Conservation (phyloP, 1,140 invertebrate genomes). For the Megathymus violae region DNA sequence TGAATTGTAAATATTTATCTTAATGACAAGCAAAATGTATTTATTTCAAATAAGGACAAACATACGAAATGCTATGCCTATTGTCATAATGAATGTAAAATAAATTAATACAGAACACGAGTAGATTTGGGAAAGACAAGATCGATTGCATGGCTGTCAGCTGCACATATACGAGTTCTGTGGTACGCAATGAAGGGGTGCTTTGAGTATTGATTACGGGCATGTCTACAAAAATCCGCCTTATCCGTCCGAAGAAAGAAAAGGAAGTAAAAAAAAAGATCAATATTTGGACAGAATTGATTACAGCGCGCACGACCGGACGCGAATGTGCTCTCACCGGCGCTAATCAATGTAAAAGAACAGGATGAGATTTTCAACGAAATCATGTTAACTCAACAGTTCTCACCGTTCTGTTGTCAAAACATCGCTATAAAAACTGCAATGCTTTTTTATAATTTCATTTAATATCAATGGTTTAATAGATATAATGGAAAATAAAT, state of each 20-base stretch:
- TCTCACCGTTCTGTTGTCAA: constrained; percentile 69
- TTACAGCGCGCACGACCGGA: constrained; percentile 67
- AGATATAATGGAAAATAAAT: constrained; percentile 73
- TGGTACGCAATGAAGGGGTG: constrained; percentile 50
- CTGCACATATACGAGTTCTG: constrained; percentile 42
- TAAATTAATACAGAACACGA: constrained; percentile 7
- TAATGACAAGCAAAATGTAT: too few relatives aligned
- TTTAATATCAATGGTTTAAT: constrained; percentile 42
- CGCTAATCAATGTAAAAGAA: constrained; percentile 74
- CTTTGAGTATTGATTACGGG: constrained; percentile 65
- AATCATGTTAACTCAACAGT: constrained; percentile 69
- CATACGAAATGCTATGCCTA: too few relatives aligned
- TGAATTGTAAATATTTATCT: too few relatives aligned
- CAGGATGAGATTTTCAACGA: constrained; percentile 77
- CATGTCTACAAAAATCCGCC: constrained; percentile 60
- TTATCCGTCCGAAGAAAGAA: constrained; percentile 59
- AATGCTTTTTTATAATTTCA: constrained; percentile 47
- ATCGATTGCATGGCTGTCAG: background rate
- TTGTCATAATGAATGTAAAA: background rate
- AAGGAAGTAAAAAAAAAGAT: constrained; percentile 74
- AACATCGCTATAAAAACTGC: constrained; percentile 56
- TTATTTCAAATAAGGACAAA: background rate
- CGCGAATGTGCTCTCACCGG: constrained; percentile 63
- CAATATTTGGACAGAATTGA: constrained; percentile 81
- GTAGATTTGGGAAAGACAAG: constrained; percentile 2